Conservation (phyloP, 2,888 invertebrate genomes). For the Tetragonisca angustula region DNA sequence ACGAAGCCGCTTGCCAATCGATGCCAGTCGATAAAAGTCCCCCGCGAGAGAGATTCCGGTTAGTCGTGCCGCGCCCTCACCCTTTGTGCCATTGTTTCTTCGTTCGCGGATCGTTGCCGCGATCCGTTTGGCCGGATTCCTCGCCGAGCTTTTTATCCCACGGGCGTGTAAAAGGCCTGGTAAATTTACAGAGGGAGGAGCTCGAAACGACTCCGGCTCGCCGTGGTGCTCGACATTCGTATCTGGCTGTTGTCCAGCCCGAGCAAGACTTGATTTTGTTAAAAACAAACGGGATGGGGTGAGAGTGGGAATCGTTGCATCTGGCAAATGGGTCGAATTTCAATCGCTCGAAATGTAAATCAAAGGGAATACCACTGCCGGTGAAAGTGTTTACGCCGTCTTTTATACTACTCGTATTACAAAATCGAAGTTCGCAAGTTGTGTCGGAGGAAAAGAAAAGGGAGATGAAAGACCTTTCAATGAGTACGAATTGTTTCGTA, state of each 20-base stretch:
- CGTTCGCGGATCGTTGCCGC: conserved; percentile 35
- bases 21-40: conserved; percentile 32
- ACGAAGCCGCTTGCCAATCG: conserved; percentile 34
- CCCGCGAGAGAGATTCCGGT: not conserved
- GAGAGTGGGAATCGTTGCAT: conserved; percentile 54
- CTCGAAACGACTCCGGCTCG: conserved; percentile 23
- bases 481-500: too few relatives aligned
- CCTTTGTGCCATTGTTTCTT: conserved; percentile 37
- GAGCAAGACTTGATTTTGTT: conserved; percentile 67
- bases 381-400: not conserved
- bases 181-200: conserved; percentile 60
- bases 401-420: too few relatives aligned
- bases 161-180: conserved; percentile 59
- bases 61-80: not conserved
- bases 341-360: not conserved
- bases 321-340: conserved; percentile 15
- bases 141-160: conserved; percentile 49
- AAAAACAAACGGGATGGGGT: conserved; percentile 59
- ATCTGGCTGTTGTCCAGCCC: conserved; percentile 70
- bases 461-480: too few relatives aligned
- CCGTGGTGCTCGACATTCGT: conserved; percentile 44
- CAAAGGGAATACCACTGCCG: not conserved
- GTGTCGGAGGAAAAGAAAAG: too few relatives aligned
- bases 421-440: too few relatives aligned
- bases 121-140: conserved; percentile 60